A percentile compares a stretch with the other conserved stretches of the same genome.
phyloP scores from a whole-genome alignment of 2,888 invertebrate genomes.

The Colostygia pectinataria region DNA sequence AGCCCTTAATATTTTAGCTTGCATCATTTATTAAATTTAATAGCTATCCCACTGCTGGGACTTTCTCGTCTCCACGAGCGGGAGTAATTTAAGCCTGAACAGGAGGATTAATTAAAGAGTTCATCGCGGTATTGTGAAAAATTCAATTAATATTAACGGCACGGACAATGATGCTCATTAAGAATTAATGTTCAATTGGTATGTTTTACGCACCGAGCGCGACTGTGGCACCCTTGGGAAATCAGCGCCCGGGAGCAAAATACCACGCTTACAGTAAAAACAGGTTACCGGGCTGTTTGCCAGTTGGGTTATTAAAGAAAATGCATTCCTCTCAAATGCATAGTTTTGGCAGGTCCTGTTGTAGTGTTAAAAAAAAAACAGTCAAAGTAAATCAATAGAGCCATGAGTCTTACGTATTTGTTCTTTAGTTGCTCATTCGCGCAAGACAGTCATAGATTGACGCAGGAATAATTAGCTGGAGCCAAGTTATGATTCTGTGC shows the following conservation, averaged over 20 bases:
- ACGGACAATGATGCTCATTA: slow-evolving; percentile 56
- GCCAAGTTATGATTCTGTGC: too few relatives aligned
- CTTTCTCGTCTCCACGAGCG: slow-evolving; percentile 1
- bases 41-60: slow-evolving; percentile 19
- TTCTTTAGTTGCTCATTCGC: too few relatives aligned
- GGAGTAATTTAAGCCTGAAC: slow-evolving; percentile 20
- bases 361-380: too few relatives aligned
- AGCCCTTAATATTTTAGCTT: not conserved
- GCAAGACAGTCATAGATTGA: too few relatives aligned
- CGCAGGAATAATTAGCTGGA: too few relatives aligned
- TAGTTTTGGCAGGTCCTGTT: too few relatives aligned
- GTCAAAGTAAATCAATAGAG: too few relatives aligned
- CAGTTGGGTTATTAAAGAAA: too few relatives aligned
- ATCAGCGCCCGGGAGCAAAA: slow-evolving; percentile 44
- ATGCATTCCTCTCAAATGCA: too few relatives aligned
- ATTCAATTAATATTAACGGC: slow-evolving; percentile 38
- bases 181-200: slow-evolving; percentile 66
- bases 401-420: too few relatives aligned
- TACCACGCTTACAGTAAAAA: not conserved
- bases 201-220: slow-evolving; percentile 51
- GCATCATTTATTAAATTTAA: slow-evolving; percentile 10
- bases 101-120: slow-evolving; percentile 34
- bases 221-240: slow-evolving; percentile 56
- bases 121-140: slow-evolving; percentile 29
- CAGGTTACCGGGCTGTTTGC: not conserved